These are phyloP conservation scores for Leontopithecus rosalia DNA, from an alignment of 2,797 vertebrate species.

Conservation along the genomic window DNA sequence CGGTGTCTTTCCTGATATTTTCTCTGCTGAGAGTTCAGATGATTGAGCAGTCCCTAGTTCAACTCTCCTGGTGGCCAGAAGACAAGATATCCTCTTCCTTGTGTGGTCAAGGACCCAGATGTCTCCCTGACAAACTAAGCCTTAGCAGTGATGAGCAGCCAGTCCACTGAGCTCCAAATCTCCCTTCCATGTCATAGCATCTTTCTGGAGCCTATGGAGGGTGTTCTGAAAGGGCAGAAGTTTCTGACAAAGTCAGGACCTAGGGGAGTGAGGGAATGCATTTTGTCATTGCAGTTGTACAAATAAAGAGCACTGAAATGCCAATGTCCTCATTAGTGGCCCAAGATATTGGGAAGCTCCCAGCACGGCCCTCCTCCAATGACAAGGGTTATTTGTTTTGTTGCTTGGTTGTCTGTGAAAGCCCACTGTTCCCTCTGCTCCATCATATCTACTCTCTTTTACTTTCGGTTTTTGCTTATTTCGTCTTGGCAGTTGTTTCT, in stretches of 20 bases:
- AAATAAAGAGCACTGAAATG: neutral
- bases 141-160: constrained; percentile 31
- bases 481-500: neutral
- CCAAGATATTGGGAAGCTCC: neutral
- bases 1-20: neutral
- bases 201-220: constrained; percentile 60
- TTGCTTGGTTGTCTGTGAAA: neutral
- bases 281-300: neutral
- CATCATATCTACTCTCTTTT: neutral
- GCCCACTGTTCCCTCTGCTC: neutral
- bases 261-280: neutral
- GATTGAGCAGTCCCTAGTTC: neutral
- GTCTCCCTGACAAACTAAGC: constrained; percentile 49
- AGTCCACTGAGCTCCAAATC: neutral
- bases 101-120: neutral
- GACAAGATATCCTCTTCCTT: neutral
- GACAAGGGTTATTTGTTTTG: constrained; percentile 8
- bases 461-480: neutral
- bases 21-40: neutral
- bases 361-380: neutral
- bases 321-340: constrained; percentile 16
- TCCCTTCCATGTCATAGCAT: constrained; percentile 57
- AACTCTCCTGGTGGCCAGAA: neutral
- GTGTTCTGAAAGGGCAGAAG: neutral
- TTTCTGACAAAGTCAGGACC: constrained; percentile 68